These are phyloP conservation scores for Halocynthia roretzi DNA, from an alignment of 23 tunicate species.

Conservation along the genomic window DNA sequence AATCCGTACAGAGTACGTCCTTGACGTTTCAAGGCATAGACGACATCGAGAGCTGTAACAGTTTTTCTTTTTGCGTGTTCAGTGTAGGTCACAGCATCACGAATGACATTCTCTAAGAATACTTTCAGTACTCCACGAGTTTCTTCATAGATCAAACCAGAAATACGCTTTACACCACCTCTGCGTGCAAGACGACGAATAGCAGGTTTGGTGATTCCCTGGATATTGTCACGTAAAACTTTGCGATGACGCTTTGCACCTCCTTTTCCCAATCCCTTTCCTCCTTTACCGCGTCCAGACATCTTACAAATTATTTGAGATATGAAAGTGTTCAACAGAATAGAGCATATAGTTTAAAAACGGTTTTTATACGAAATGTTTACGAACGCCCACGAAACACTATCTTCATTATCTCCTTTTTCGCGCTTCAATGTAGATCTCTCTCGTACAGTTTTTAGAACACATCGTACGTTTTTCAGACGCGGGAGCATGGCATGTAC, in stretches of 20 bases:
- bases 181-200: conserved; percentile 20
- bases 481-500: too few relatives aligned
- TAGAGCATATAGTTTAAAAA: too few relatives aligned
- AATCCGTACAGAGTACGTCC: conserved; percentile 39
- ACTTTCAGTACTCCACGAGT: conserved; percentile 31
- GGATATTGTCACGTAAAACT: conserved; percentile 45
- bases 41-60: conserved; percentile 15
- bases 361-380: too few relatives aligned
- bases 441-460: too few relatives aligned
- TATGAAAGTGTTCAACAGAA: too few relatives aligned
- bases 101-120: conserved; percentile 27
- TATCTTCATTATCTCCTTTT: too few relatives aligned
- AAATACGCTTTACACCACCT: conserved; percentile 45
- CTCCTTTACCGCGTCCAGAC: conserved; percentile 57
- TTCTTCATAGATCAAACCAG: conserved; percentile 40
- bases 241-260: conserved; percentile 42
- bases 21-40: conserved; percentile 30
- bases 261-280: conserved; percentile 46
- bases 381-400: too few relatives aligned
- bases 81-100: conserved; percentile 47
- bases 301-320: background rate
- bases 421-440: too few relatives aligned
- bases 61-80: conserved; percentile 50
- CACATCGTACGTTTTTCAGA: too few relatives aligned
- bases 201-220: conserved; percentile 27